Evolutionary conservation across 2,113 vertebrate species (phyloP), one percentile per base, ranked within the genome.

Genomic region (Aegithalos caudatus): DNA sequence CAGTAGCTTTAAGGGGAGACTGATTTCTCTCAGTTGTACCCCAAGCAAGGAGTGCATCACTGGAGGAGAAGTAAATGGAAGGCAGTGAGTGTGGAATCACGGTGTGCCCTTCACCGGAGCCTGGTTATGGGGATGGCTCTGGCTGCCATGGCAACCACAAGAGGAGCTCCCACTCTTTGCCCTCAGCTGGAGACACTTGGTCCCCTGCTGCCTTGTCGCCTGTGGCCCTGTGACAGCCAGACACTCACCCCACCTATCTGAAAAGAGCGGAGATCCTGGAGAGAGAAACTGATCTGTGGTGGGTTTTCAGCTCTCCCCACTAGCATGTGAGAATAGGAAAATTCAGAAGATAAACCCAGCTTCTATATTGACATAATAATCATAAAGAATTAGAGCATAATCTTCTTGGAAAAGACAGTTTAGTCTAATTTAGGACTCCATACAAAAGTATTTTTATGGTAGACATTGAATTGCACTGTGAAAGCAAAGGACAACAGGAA

Each of bases 31-130:
- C 16, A 16, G 50, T 5, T 14, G 50, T 56, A 35, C 35, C 53
- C 24, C 37, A 33, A 48, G 58, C 31, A 17, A 74, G 23, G 0
- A 2, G 37, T 1, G 11, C 31, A 5, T 5, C 0, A 0, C 66
- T 37, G 71, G 50, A 25, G 9, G 66, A 64, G 47, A 45, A 25
- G 24, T 53, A 54, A 70, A 58, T 1, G 62, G 50, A 81, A 87
- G 66, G 37, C 79, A 54, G n/a, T 0, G 5, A 28, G n/a, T 12
- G n/a, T 1, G 2, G 44, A 35, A 57, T 23, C 47, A 3, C 2
- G 7, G 35, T 9, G 66, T 82, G 64, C 66, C 33, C 2, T 2
- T 24, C 19, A 4, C n/a, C 0, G 0, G n/a, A 16, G 53, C 48
- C 37, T 1, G 4, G 58, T 8, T 8, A 61, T 67, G 69, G 74